phyloP scores from a whole-genome alignment of 2,113 vertebrate species.

The Donacobius atricapilla region DNA sequence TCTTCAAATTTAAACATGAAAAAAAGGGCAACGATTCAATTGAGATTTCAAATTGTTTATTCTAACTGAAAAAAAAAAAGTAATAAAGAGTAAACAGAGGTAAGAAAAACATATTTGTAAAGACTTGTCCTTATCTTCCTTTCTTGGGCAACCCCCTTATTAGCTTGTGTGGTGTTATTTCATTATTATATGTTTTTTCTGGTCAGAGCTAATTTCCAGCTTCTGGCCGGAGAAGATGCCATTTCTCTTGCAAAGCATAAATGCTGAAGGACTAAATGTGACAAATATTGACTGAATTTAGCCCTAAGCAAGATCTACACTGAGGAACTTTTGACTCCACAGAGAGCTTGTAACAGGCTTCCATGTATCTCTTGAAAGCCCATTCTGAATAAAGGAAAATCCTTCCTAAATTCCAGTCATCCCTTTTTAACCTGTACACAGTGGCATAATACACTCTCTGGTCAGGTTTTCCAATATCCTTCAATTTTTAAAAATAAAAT shows the following conservation, averaged over 20 bases:
- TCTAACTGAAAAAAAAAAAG: neutral
- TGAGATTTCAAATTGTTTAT: neutral
- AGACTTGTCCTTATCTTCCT: neutral
- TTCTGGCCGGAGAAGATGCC: neutral
- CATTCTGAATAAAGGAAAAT: neutral
- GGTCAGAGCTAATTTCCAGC: neutral
- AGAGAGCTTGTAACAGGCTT: neutral
- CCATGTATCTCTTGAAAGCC: neutral
- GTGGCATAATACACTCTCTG: neutral
- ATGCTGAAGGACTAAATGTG: neutral
- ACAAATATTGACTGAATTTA: neutral
- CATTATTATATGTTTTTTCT: neutral
- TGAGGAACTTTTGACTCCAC: neutral
- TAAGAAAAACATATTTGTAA: neutral
- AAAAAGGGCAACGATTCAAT: neutral
- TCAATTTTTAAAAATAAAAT: neutral
- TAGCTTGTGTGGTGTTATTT: neutral
- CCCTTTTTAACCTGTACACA: neutral
- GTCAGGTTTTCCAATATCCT: neutral
- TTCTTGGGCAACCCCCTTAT: neutral
- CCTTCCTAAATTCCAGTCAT: neutral
- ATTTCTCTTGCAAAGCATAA: neutral
- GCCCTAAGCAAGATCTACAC: neutral
- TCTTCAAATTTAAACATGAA: neutral
- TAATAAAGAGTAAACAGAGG: neutral